Percentiles rank a stretch among this genome's conserved stretches.
These are phyloP conservation scores for Pelobates cultripes DNA, from an alignment of 2,797 vertebrate species.

Conservation along the genomic window DNA sequence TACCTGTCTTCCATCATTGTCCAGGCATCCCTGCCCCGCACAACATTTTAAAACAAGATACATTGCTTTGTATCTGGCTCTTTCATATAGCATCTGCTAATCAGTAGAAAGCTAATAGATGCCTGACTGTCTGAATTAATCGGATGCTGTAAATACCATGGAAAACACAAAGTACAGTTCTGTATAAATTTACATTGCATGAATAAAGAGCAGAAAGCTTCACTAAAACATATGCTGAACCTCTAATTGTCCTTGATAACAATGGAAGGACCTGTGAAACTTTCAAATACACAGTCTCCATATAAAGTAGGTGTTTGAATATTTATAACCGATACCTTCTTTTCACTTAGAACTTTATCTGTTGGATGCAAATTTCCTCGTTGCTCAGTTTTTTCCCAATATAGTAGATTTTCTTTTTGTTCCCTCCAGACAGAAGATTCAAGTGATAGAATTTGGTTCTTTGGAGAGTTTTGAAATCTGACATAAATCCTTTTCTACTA, in stretches of 20 bases:
- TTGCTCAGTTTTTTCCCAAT: not conserved
- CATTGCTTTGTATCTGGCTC: too few species aligned
- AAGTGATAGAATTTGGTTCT: not conserved
- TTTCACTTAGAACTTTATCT: not conserved
- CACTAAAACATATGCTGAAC: not conserved
- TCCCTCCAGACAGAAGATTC: not conserved
- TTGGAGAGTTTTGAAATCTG: not conserved
- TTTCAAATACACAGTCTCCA: not conserved
- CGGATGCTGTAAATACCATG: not conserved
- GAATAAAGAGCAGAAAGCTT: conserved; percentile 7
- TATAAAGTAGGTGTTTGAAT: conserved; percentile 8
- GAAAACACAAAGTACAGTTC: not conserved
- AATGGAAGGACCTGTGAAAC: not conserved
- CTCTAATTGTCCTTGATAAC: conserved; percentile 30
- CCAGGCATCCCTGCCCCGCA: too few species aligned
- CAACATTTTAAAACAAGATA: too few species aligned
- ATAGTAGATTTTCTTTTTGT: not conserved
- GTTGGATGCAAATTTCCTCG: not conserved
- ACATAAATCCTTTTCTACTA: not conserved
- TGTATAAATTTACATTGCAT: conserved; percentile 6
- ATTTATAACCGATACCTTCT: conserved; percentile 1
- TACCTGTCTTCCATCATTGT: too few species aligned
- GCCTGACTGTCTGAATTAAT: conserved; percentile 11
- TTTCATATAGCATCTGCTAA: too few species aligned
- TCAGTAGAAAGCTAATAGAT: not conserved